A percentile compares a stretch with the other conserved stretches of the same genome.
These are phyloP conservation scores for Tetragnatha versicolor DNA, from an alignment of 1,140 invertebrate genomes.

Conservation along the genomic window DNA sequence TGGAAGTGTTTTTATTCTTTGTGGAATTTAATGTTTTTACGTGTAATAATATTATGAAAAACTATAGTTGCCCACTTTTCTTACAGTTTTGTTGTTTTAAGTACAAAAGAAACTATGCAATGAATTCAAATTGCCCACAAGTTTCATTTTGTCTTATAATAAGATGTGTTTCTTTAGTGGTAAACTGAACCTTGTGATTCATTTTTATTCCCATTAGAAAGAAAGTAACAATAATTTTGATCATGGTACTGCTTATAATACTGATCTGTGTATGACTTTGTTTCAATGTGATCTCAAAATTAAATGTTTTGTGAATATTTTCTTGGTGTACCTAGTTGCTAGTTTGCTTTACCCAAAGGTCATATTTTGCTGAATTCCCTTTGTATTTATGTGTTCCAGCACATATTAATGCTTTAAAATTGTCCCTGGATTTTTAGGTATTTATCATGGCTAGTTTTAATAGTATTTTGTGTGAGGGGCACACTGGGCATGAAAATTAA, in stretches of 20 bases:
- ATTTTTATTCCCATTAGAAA: too few species aligned
- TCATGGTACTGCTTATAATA: background rate
- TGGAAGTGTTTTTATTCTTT: too few species aligned
- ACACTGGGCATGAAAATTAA: background rate
- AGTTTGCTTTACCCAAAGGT: constrained; percentile 1
- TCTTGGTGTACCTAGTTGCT: constrained; percentile 16
- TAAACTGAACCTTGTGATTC: too few species aligned
- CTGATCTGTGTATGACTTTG: background rate
- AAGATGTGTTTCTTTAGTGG: too few species aligned
- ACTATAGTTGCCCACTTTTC: too few species aligned
- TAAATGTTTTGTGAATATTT: background rate
- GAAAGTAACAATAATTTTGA: too few species aligned
- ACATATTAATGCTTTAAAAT: background rate
- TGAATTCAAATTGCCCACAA: too few species aligned
- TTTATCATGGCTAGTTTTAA: background rate
- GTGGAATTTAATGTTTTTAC: too few species aligned
- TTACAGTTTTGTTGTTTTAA: too few species aligned
- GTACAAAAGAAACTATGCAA: too few species aligned
- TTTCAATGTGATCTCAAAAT: constrained; percentile 24
- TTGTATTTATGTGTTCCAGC: background rate
- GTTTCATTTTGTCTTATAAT: too few species aligned
- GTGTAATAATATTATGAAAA: too few species aligned
- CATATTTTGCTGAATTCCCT: background rate
- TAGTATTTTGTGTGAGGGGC: background rate
- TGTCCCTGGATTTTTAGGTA: background rate